Conservation (phyloP, 2,888 invertebrate species). For the Standfussiana lucernea region DNA sequence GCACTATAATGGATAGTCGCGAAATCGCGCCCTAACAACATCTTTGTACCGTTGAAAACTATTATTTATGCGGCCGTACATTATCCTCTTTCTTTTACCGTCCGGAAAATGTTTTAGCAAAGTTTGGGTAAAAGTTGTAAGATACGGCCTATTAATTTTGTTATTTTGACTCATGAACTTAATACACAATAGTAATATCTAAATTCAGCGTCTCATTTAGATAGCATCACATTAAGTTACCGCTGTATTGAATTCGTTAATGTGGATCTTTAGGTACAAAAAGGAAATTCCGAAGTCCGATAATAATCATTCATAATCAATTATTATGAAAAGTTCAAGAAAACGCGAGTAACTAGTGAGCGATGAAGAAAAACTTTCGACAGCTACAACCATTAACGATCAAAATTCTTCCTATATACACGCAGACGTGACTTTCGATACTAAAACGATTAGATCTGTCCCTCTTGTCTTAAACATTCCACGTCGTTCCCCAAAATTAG, state of each 20-base stretch:
- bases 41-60: slow-evolving; percentile 72
- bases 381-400: slow-evolving; percentile 38
- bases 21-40: slow-evolving; percentile 72
- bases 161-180: neutral
- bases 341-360: slow-evolving; percentile 11
- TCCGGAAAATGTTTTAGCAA: slow-evolving; percentile 13
- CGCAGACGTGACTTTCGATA: slow-evolving; percentile 28
- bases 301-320: neutral
- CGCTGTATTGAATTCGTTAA: neutral
- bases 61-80: slow-evolving; percentile 63
- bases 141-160: slow-evolving; percentile 9
- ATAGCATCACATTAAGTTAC: too few species aligned
- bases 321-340: slow-evolving; percentile 10
- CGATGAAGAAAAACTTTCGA: slow-evolving; percentile 34
- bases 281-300: neutral
- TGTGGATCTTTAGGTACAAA: neutral
- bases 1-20: slow-evolving; percentile 74
- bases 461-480: slow-evolving; percentile 32
- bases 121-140: slow-evolving; percentile 1
- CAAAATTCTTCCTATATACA: slow-evolving; percentile 8
- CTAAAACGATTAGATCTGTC: slow-evolving; percentile 24
- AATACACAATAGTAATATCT: neutral
- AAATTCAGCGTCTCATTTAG: neutral
- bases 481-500: slow-evolving; percentile 41
- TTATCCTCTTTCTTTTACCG: slow-evolving; percentile 31